Conservation (phyloP, 2,113 vertebrate genomes). For the Porphyrio hochstetteri region DNA sequence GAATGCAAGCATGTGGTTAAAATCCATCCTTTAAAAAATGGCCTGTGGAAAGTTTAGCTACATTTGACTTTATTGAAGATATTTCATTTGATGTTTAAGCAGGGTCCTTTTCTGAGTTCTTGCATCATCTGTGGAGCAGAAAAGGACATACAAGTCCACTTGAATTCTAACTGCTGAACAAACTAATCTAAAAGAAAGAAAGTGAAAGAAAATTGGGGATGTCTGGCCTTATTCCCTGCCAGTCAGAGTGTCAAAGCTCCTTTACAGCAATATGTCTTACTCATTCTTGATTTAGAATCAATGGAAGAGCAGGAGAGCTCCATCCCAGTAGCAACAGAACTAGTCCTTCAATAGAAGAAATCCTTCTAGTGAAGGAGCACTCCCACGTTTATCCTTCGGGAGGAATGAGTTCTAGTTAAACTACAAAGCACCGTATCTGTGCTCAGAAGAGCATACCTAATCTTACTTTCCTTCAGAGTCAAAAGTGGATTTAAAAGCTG, state of each 20-base stretch:
- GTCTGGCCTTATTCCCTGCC: not conserved
- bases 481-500: not conserved
- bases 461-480: not conserved
- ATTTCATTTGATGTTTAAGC: not conserved
- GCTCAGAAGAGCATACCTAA: not conserved
- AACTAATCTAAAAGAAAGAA: not conserved
- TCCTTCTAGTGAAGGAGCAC: not conserved
- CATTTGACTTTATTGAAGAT: not conserved
- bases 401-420: not conserved
- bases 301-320: not conserved
- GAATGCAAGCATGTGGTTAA: not conserved
- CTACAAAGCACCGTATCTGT: not conserved
- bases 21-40: not conserved
- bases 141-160: not conserved
- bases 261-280: not conserved
- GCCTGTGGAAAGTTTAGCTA: not conserved
- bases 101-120: not conserved
- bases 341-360: not conserved
- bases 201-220: not conserved
- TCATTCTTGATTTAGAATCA: not conserved
- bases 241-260: not conserved
- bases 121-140: not conserved
- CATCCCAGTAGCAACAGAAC: not conserved
- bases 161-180: not conserved
- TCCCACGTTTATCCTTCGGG: not conserved